phyloP scores from a whole-genome alignment of 2,113 vertebrate genomes.

The Centrocercus urophasianus region DNA sequence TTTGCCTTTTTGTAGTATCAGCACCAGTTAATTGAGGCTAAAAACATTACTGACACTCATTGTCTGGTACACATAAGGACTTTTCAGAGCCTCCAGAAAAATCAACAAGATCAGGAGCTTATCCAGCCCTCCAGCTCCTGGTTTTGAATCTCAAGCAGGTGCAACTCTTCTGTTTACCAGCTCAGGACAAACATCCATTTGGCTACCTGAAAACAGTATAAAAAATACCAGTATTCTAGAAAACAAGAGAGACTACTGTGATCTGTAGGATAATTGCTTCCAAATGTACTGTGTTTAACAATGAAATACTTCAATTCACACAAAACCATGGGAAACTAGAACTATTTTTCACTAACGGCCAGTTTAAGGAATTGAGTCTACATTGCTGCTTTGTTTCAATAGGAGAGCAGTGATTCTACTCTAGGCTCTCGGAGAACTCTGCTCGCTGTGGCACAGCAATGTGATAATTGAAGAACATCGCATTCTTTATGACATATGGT shows the following conservation, averaged over 20 bases:
- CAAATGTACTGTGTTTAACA: background rate
- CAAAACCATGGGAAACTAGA: background rate
- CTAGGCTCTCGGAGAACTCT: background rate
- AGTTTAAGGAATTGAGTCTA: background rate
- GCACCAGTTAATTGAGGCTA: background rate
- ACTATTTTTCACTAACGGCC: background rate
- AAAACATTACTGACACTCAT: background rate
- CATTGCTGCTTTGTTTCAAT: background rate
- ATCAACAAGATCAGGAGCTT: background rate
- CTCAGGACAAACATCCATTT: background rate
- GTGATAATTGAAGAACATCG: accelerated
- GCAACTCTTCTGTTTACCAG: background rate
- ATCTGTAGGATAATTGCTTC: background rate
- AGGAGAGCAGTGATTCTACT: background rate
- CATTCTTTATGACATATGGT: background rate
- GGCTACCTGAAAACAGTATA: background rate
- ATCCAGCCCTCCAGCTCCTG: background rate
- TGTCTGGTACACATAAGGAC: background rate
- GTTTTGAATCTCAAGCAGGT: background rate
- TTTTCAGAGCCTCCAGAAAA: conserved; percentile 10
- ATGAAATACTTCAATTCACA: background rate
- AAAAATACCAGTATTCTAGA: background rate
- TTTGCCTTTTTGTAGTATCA: background rate
- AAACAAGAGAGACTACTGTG: background rate
- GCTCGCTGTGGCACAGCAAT: background rate